Percentiles rank a stretch among this genome's conserved stretches.
Conservation (phyloP, 2,113 vertebrate species). For the Astur gentilis region DNA sequence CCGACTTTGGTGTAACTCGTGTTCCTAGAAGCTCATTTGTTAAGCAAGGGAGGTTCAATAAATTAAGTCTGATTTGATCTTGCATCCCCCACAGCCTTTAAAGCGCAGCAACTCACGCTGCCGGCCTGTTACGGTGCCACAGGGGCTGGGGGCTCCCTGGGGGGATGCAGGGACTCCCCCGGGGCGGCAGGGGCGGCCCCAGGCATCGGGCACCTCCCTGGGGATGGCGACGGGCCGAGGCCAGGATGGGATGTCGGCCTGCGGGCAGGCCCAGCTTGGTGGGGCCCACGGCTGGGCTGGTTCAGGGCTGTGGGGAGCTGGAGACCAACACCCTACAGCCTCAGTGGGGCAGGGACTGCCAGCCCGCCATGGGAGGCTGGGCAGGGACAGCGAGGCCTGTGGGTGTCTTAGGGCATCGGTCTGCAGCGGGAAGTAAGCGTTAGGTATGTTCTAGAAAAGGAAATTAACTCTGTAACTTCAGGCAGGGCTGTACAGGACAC, state of each 20-base stretch:
- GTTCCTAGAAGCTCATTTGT: neutral
- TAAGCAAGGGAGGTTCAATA: neutral
- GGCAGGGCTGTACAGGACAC: neutral
- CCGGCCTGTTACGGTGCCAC: fast-evolving
- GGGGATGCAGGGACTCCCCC: too few species aligned
- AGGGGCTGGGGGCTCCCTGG: too few species aligned
- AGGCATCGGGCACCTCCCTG: neutral
- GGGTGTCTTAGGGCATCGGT: neutral
- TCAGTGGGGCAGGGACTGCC: too few species aligned
- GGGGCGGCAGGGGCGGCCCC: too few species aligned
- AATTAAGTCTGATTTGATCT: neutral
- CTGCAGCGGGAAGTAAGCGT: fast-evolving
- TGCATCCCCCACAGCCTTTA: neutral
- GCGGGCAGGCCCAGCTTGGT: fast-evolving
- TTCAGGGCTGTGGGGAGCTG: neutral
- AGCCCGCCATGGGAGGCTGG: fast-evolving
- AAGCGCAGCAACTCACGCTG: neutral
- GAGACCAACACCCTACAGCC: neutral
- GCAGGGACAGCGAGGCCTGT: too few species aligned
- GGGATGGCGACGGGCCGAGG: fast-evolving
- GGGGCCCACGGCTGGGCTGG: too few species aligned
- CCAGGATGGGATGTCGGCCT: fast-evolving
- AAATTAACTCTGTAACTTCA: neutral
- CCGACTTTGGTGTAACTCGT: neutral
- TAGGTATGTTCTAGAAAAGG: neutral